Base-by-base conservation (phyloP, 1,140 invertebrate species). In the Probaryconus sp. region DNA sequence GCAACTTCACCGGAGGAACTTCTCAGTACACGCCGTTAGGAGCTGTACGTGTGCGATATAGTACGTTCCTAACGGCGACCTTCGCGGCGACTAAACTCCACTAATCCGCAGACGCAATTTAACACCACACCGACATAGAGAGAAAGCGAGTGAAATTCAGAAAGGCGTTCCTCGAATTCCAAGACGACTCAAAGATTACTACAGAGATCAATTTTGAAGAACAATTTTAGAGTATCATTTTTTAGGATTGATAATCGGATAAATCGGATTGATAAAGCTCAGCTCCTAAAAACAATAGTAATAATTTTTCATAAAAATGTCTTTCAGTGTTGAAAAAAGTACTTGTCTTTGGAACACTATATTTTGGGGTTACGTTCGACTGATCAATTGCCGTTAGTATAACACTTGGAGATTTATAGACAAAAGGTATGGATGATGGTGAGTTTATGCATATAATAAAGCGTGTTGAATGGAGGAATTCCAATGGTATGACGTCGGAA, bases 91-190 rank as follows among this genome's bases (percentile, higher is more conserved):
- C 50, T 63, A 72, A 82, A 81, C 67, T 82, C 71, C 60, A 18
- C 76, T 81, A 80, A 83, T 82, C 79, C 77, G 26, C 26, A 43
- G 64, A 76, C 63, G 77, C 76, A 79, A 82, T 81, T 80, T 78
- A 50, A 63, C 68, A 21, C 42, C 33, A 63, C 68, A 21, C 42
- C 33, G 43, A 33, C 53, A 30, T 47, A 65, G 30, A 55, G 60
- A 40, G 38, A 50, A 53, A 60, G 58, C 28, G 30, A 55, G 60
- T 33, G 38, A 50, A 53, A 60, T 64, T 31, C 60, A 30, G 33
- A 18, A 71, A 47, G 69, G 63, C 58, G 65, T 71, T 61, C 48
- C 76, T 45, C 20, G 51, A 60, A 76, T 78, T 76, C 65, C 43
- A 74, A 78, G 69, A 56, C 69, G 63, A 42, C 63, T 58, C 51